Percentiles rank a stretch among this genome's conserved stretches.
phyloP scores from a whole-genome alignment of 2,113 vertebrate genomes.

The Bufo bufo region DNA sequence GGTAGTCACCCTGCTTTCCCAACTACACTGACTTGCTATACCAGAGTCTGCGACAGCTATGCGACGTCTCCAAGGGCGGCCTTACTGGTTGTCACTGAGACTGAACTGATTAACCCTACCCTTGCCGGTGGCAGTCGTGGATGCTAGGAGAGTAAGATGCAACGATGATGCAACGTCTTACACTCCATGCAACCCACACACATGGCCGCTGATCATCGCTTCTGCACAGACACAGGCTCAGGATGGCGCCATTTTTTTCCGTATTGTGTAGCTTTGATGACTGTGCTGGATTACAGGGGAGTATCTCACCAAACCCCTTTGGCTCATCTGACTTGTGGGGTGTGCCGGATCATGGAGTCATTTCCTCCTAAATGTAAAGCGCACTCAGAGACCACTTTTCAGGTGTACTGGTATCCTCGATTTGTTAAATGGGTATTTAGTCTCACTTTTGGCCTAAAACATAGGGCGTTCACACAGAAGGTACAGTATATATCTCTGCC shows the following conservation, averaged over 20 bases:
- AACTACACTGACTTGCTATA: no score
- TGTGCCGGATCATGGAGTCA: not conserved
- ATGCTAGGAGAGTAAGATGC: not conserved
- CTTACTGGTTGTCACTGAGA: not conserved
- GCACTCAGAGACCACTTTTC: no score
- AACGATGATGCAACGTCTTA: not conserved
- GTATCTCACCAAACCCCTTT: no score
- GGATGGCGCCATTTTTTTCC: not conserved
- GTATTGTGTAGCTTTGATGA: no score
- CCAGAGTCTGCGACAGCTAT: no score
- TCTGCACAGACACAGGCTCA: not conserved
- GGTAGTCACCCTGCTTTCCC: no score
- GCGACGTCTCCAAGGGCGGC: not conserved
- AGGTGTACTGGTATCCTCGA: no score
- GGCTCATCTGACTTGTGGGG: not conserved
- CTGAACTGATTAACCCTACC: not conserved
- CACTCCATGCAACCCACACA: slow-evolving; percentile 14
- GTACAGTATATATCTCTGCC: no score
- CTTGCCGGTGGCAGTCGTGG: not conserved
- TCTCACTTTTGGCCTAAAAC: no score
- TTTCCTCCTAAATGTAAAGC: not conserved
- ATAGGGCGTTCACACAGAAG: no score
- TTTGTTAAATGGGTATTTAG: no score
- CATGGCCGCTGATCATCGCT: not conserved
- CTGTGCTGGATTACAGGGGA: no score